These are phyloP conservation scores for Aricia artaxerxes DNA, from an alignment of 2,888 invertebrate genomes.

Conservation along the genomic window DNA sequence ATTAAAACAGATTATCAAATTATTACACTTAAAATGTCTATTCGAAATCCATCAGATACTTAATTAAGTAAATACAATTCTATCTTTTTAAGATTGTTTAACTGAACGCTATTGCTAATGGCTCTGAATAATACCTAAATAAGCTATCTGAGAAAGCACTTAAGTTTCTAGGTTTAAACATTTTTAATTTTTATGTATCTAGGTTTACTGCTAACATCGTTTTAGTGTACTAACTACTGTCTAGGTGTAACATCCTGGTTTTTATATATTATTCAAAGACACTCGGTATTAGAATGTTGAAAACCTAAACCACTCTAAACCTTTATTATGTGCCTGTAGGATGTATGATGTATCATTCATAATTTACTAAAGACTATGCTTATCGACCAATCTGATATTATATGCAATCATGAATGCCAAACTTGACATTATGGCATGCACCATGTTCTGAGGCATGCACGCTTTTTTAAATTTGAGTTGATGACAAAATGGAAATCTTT, in stretches of 20 bases:
- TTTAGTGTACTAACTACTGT: not conserved
- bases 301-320: too few species aligned
- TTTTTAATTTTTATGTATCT: conserved; percentile 6
- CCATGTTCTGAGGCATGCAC: too few species aligned
- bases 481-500: not conserved
- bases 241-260: not conserved
- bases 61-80: not conserved
- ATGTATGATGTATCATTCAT: too few species aligned
- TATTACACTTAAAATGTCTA: not conserved
- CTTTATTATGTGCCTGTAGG: too few species aligned
- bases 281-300: too few species aligned
- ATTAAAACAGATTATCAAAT: not conserved
- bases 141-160: not conserved
- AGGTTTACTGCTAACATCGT: not conserved
- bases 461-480: too few species aligned
- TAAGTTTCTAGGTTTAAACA: not conserved
- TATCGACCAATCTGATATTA: too few species aligned
- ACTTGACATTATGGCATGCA: too few species aligned
- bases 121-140: not conserved
- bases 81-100: not conserved
- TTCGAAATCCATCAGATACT: not conserved
- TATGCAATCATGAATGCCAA: too few species aligned
- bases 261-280: not conserved
- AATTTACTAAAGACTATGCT: too few species aligned
- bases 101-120: not conserved